These are phyloP conservation scores for Hydrochoerus hydrochaeris DNA, from an alignment of 2,113 vertebrate species.

Conservation along the genomic window DNA sequence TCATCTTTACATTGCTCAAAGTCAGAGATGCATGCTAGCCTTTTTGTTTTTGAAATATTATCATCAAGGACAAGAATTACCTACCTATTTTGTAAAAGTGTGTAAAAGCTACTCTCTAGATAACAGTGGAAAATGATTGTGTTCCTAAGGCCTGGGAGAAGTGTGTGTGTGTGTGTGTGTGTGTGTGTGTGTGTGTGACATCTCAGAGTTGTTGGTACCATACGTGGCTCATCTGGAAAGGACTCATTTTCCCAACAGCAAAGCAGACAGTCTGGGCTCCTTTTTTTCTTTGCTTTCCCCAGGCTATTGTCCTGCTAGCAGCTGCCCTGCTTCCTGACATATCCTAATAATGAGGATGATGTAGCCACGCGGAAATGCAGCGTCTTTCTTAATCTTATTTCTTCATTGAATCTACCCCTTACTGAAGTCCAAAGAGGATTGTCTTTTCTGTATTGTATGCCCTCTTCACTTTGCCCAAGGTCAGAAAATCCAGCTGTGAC, in stretches of 20 bases:
- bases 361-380: conserved; percentile 61
- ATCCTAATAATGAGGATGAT: conserved; percentile 70
- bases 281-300: conserved; percentile 53
- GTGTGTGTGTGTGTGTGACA: neutral
- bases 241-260: conserved; percentile 64
- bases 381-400: conserved; percentile 66
- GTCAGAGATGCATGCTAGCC: neutral
- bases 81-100: conserved; percentile 45
- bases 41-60: conserved; percentile 62
- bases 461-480: conserved; percentile 13
- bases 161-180: neutral
- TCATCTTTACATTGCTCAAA: conserved; percentile 62
- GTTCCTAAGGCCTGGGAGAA: conserved; percentile 20
- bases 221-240: conserved; percentile 41
- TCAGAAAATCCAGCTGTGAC: conserved; percentile 66
- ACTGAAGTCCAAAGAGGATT: conserved; percentile 57
- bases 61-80: conserved; percentile 18
- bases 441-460: conserved; percentile 31
- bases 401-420: conserved; percentile 68
- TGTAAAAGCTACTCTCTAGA: conserved; percentile 45
- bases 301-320: conserved; percentile 63
- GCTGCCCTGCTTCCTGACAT: conserved; percentile 68
- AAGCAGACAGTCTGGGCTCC: conserved; percentile 35
- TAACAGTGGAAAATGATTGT: conserved; percentile 21
- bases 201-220: conserved; percentile 6